Evolutionary conservation across 2,113 vertebrate species (phyloP).

Genomic region (Eleginops maclovinus): DNA sequence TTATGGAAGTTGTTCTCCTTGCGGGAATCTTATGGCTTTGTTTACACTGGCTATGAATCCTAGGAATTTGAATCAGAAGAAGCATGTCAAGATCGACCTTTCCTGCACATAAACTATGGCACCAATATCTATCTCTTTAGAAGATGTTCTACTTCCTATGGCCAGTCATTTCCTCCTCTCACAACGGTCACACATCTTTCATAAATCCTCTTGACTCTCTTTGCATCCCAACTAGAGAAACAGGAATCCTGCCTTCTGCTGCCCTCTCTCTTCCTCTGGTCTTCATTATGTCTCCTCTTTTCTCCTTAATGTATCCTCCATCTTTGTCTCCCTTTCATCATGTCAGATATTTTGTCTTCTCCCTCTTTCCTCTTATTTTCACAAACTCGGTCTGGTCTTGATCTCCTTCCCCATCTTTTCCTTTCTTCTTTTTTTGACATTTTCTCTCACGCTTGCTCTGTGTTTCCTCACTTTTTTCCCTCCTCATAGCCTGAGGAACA

Average conservation of each 20-base stretch:
- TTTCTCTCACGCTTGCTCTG: neutral
- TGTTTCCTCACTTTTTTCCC: slow-evolving; percentile 23
- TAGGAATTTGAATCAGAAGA: neutral
- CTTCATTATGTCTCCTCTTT: neutral
- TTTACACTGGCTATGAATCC: neutral
- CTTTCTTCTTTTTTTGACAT: slow-evolving; percentile 2
- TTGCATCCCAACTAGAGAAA: too few species aligned
- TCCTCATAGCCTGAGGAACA: slow-evolving; percentile 16
- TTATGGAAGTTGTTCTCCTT: neutral
- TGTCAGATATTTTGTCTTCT: neutral
- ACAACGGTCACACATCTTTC: neutral
- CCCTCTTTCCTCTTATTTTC: slow-evolving; percentile 9
- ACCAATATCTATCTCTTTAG: neutral
- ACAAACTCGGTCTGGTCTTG: too few species aligned
- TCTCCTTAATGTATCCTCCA: neutral
- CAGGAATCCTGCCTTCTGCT: neutral
- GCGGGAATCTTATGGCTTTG: neutral
- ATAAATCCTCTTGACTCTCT: neutral
- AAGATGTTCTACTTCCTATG: neutral
- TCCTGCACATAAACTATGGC: neutral
- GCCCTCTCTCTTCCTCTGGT: neutral
- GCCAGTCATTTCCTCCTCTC: neutral
- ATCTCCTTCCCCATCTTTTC: neutral
- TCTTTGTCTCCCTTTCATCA: neutral
- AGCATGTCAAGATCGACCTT: neutral